These are phyloP conservation scores for Python bivittatus DNA, from an alignment of 2,113 vertebrate species.

Conservation along the genomic window DNA sequence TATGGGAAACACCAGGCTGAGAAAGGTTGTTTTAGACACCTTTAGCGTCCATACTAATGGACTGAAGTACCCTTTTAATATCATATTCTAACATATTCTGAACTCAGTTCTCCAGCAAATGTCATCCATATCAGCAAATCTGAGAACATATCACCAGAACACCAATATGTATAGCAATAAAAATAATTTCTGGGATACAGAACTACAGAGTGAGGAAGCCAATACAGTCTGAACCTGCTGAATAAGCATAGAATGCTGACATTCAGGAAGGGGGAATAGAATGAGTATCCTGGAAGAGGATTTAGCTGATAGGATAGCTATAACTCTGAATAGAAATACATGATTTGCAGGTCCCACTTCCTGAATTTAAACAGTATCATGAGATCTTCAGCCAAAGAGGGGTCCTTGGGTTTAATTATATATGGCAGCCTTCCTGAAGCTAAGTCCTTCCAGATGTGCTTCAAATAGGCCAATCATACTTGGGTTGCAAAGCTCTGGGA, in stretches of 20 bases:
- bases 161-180: background rate
- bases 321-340: background rate
- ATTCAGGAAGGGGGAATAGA: background rate
- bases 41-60: background rate
- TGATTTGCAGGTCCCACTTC: background rate
- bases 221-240: background rate
- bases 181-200: background rate
- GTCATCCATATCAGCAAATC: background rate
- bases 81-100: background rate
- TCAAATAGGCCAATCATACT: background rate
- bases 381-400: background rate
- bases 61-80: background rate
- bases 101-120: background rate
- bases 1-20: background rate
- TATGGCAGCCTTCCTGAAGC: background rate
- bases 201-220: background rate
- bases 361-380: background rate
- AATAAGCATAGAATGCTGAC: background rate
- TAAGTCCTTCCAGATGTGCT: background rate
- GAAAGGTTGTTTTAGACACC: background rate
- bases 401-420: background rate
- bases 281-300: background rate
- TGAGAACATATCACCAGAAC: background rate
- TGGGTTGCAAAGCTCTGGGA: background rate
- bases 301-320: background rate